Base-by-base conservation (phyloP, 2,113 vertebrate genomes). In the Hipposideros armiger region DNA sequence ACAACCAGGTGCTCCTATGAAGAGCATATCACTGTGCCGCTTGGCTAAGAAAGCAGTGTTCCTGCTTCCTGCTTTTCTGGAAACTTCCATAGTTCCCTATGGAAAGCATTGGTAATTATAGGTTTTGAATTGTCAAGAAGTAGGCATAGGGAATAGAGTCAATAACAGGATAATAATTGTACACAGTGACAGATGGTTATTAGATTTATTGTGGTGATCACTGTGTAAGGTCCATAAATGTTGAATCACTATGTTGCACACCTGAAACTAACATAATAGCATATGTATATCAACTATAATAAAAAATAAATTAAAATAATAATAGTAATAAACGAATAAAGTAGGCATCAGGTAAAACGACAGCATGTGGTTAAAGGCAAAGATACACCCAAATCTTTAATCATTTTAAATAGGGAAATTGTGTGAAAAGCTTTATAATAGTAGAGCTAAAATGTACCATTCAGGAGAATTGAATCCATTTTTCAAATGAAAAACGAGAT, bases 401-500 rank as follows among this genome's bases (percentile, higher is more conserved):
- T 62, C 56, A 87, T 54, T 72, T 60, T 45, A 50, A 91, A 47
- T 2, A 74, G 19, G 62, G 60, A 62, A 64, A 50, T 17, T 67
- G 16, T 54, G 20, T 62, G 7, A 22, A 52, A 90, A 66, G 19
- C 36, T 47, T 30, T 69, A 32, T 28, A 69, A 24, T 62, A 32
- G 36, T 20, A 62, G 28, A 62, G 24, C 5, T 89, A 13, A 86
- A 50, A 69, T n/a, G 22, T 14, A 62, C 32, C 22, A 54, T 26
- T 45, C 52, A 26, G 11, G 10, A 62, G 30, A 32, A 88, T 72
- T 22, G 47, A 82, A 72, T 52, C 28, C 4, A 83, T 28, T 28
- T 83, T 78, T 74, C 52, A 60, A 90, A 87, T 45, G 86, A 87
- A 86, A 40, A 82, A 62, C 58, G 50, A 58, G 64, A 87, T 70